Percentiles rank a stretch among this genome's conserved stretches.
These are phyloP conservation scores for Syngnathus acus DNA, from an alignment of 2,797 vertebrate genomes.

Conservation along the genomic window DNA sequence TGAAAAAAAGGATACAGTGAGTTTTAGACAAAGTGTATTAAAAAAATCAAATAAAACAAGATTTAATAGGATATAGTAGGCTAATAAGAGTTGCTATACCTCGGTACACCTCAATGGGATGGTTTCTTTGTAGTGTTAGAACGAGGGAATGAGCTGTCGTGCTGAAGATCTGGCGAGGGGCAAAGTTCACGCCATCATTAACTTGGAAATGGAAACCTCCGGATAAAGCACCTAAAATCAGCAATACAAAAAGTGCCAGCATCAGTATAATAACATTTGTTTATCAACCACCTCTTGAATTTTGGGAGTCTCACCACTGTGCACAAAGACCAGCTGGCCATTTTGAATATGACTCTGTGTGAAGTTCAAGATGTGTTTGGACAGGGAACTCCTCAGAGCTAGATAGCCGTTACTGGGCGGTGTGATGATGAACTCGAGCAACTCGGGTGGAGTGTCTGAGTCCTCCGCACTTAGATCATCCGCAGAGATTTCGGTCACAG, in stretches of 20 bases:
- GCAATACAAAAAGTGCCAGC: not conserved
- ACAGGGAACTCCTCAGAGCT: constrained; percentile 74
- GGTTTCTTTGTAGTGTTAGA: constrained; percentile 76
- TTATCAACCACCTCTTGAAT: not conserved
- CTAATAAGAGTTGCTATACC: constrained; percentile 54
- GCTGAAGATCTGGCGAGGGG: constrained; percentile 80
- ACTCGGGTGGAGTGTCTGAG: constrained; percentile 69
- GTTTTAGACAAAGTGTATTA: not conserved
- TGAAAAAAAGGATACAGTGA: not conserved
- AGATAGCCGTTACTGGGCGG: constrained; percentile 82
- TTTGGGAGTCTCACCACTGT: constrained; percentile 69
- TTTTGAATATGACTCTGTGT: constrained; percentile 77
- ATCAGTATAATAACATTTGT: not conserved
- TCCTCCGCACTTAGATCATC: constrained; percentile 78
- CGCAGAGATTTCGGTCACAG: constrained; percentile 76
- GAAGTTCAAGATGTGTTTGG: constrained; percentile 79
- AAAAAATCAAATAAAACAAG: not conserved
- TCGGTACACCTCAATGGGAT: constrained; percentile 76
- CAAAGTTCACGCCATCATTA: constrained; percentile 84
- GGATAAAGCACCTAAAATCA: constrained; percentile 66
- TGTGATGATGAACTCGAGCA: constrained; percentile 75
- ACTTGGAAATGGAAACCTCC: constrained; percentile 90
- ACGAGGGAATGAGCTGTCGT: constrained; percentile 69
- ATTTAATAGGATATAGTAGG: not conserved
- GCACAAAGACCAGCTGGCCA: constrained; percentile 77